Conservation (phyloP, 2,888 invertebrate genomes). For the Cheilosia urbana region DNA sequence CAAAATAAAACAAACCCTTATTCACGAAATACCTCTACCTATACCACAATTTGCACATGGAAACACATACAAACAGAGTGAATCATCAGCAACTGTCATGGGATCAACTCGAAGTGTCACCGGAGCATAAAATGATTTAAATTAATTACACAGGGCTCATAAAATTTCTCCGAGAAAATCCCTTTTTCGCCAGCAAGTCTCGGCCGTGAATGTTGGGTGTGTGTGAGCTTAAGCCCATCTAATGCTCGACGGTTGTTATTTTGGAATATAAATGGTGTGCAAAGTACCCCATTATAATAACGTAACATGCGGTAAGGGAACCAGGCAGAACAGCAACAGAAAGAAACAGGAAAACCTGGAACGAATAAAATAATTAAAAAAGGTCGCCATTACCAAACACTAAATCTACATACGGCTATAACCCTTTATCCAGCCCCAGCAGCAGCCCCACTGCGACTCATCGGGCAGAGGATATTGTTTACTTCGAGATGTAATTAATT, state of each 20-base stretch:
- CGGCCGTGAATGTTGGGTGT: background rate
- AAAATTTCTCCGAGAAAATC: slow-evolving; percentile 58
- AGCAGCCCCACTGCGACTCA: background rate
- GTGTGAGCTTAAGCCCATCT: slow-evolving; percentile 18
- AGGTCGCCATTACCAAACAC: slow-evolving; percentile 57
- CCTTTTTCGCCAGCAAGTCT: slow-evolving; percentile 25
- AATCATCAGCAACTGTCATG: slow-evolving; percentile 74
- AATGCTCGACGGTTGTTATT: slow-evolving; percentile 55
- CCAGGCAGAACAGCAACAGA: slow-evolving; percentile 37
- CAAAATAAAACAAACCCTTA: slow-evolving; percentile 10
- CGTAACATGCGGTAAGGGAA: slow-evolving; percentile 67
- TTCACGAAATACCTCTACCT: slow-evolving; percentile 27
- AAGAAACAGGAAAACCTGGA: slow-evolving; percentile 28
- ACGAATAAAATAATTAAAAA: slow-evolving; percentile 66
- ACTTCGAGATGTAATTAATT: slow-evolving; percentile 72
- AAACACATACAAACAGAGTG: slow-evolving; percentile 39
- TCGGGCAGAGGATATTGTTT: slow-evolving; percentile 47
- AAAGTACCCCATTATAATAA: slow-evolving; percentile 73
- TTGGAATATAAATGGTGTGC: slow-evolving; percentile 71
- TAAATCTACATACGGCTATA: slow-evolving; percentile 66
- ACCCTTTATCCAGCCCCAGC: slow-evolving; percentile 15
- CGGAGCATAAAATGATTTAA: slow-evolving; percentile 73
- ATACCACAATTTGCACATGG: slow-evolving; percentile 28
- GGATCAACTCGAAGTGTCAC: slow-evolving; percentile 64
- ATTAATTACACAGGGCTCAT: slow-evolving; percentile 72